Evolutionary conservation across 2,797 vertebrate species (phyloP), one percentile per base, ranked within the genome.

Genomic region (Graptemys geographica): DNA sequence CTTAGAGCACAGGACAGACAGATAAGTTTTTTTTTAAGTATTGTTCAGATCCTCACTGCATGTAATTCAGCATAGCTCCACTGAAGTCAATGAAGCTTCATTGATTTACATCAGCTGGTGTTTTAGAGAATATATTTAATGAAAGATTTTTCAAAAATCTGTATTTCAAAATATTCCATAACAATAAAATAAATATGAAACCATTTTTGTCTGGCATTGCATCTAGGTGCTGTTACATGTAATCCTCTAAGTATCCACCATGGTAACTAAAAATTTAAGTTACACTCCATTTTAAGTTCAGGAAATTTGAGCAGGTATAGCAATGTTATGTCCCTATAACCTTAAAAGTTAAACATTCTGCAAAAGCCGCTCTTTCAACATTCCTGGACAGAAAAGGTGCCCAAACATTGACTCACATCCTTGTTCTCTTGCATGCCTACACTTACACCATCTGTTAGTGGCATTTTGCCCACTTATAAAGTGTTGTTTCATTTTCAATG

Each of bases 301-400:
- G 83, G 84, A 87, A 94, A 25, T 51, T 88, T 93, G 81, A 93
- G 18, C 65, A 92, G 56, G 81, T 6, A 16, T 95, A 62, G 16
- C 87, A 96, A 87, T 91, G 4, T 65, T 84, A 89, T 8, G 72
- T 76, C 83, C 89, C 52, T 95, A 33, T 94, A 97, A 96, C 87
- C 62, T 86, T 62, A 84, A 56, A 87, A 90, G 37, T 52, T 79
- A 4, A 93, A 78, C 84, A 86, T 85, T 92, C 91, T 95, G 92
- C 31, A 96, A 87, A 98, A 98, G 84, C 90, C 96, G 83, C 87
- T 97, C 25, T 88, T 97, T 97, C 94, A 95, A 94, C 88, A 83
- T 94, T 97, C 79, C 96, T 96, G 53, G 33, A 89, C 84, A 95
- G 87, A 91, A 96, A 94, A 90, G 84, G 87, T 87, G 55, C 55